phyloP scores from a whole-genome alignment of 2,113 vertebrate genomes.

The Motacilla tschutschensis region DNA sequence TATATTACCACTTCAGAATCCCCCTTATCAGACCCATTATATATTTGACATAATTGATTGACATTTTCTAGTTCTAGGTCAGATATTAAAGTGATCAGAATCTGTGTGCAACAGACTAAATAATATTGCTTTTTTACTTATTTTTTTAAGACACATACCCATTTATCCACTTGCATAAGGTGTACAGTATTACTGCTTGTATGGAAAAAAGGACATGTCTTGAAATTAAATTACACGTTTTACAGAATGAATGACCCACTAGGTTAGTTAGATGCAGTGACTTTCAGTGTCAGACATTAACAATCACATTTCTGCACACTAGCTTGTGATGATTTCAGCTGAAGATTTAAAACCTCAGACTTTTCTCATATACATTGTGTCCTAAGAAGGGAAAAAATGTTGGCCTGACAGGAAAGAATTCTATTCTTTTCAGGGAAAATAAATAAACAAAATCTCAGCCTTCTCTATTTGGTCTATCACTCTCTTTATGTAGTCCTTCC shows the following conservation, averaged over 20 bases:
- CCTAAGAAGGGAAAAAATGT: not conserved
- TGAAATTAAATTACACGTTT: conserved; percentile 8
- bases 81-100: not conserved
- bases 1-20: not conserved
- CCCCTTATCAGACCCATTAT: not conserved
- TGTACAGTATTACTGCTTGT: not conserved
- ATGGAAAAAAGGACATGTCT: not conserved
- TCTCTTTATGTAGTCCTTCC: not conserved
- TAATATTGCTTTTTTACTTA: not conserved
- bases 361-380: not conserved
- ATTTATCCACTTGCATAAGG: not conserved
- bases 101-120: not conserved
- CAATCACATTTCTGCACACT: not conserved
- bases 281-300: not conserved
- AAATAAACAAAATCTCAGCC: not conserved
- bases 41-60: not conserved
- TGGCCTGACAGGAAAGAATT: not conserved
- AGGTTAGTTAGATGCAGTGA: not conserved
- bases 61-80: not conserved
- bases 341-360: not conserved
- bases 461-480: accelerated
- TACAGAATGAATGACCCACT: not conserved
- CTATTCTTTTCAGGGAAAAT: not conserved
- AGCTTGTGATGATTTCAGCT: not conserved
- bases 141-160: not conserved